Conservation (phyloP, 1,140 invertebrate genomes). For the Chironomus striatipennis region DNA sequence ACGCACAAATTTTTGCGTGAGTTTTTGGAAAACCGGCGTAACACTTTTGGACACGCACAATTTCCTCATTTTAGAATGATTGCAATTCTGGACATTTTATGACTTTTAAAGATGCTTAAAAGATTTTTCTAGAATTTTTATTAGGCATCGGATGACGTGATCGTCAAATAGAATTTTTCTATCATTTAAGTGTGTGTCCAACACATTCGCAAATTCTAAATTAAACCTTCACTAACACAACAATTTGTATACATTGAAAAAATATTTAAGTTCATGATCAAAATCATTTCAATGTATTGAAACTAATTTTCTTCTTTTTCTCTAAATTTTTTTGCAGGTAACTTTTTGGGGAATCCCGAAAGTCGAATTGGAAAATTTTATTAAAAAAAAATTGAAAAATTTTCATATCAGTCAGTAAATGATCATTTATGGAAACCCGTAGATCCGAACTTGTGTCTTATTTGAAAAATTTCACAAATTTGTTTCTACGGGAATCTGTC, state of each 20-base stretch:
- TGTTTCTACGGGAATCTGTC: constrained; percentile 42
- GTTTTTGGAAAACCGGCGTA: not conserved
- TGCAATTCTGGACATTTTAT: not conserved
- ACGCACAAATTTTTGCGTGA: constrained; percentile 2
- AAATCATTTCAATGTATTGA: not conserved
- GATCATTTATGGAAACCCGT: constrained; percentile 43
- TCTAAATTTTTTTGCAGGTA: constrained; percentile 2
- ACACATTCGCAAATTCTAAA: not conserved
- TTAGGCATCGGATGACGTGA: not conserved
- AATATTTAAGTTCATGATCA: constrained; percentile 3
- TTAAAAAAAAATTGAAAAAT: not conserved
- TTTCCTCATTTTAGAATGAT: not conserved
- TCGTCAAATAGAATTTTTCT: not conserved
- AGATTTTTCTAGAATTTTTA: not conserved
- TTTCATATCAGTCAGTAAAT: not conserved
- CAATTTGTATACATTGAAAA: not conserved
- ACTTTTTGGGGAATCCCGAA: not conserved
- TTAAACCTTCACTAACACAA: not conserved
- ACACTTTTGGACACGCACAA: not conserved
- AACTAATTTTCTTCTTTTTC: not conserved
- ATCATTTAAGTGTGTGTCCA: not conserved
- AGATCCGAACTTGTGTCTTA: constrained; percentile 42
- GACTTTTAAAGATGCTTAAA: not conserved
- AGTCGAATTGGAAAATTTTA: not conserved
- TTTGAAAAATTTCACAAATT: constrained; percentile 39